Percentiles rank a stretch among this genome's conserved stretches.
These are phyloP conservation scores for Invenusta paracnida DNA, from an alignment of 2,888 invertebrate species.

Conservation along the genomic window DNA sequence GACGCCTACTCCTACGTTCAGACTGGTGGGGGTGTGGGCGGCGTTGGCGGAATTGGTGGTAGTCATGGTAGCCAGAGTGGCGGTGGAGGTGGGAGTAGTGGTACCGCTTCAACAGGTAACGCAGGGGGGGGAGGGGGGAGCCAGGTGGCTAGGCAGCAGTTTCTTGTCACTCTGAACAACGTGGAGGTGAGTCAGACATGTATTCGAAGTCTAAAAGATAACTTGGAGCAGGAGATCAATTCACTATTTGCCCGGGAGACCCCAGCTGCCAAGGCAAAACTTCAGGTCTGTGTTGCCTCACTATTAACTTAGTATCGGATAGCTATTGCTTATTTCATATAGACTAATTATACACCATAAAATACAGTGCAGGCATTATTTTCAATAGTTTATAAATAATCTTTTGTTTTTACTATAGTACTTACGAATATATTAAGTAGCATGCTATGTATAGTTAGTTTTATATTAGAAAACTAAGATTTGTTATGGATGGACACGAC, in stretches of 20 bases:
- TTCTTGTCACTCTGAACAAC: conserved; percentile 78
- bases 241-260: conserved; percentile 47
- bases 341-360: no score
- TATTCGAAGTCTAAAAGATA: conserved; percentile 76
- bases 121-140: background rate
- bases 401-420: no score
- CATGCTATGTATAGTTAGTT: no score
- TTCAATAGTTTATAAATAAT: no score
- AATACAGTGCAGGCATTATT: no score
- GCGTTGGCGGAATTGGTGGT: no score
- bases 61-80: no score
- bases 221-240: conserved; percentile 70
- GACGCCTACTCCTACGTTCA: conserved; percentile 78
- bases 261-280: conserved; percentile 52
- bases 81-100: background rate
- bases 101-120: background rate
- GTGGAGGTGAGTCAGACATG: conserved; percentile 85
- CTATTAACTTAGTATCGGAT: background rate
- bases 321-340: no score
- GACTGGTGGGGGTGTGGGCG: no score
- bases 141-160: conserved; percentile 44
- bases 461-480: no score
- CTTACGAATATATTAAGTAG: no score
- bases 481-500: no score
- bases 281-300: conserved; percentile 56